Evolutionary conservation across 2,797 vertebrate genomes (phyloP).

Genomic region (Enteromius radiatus): DNA sequence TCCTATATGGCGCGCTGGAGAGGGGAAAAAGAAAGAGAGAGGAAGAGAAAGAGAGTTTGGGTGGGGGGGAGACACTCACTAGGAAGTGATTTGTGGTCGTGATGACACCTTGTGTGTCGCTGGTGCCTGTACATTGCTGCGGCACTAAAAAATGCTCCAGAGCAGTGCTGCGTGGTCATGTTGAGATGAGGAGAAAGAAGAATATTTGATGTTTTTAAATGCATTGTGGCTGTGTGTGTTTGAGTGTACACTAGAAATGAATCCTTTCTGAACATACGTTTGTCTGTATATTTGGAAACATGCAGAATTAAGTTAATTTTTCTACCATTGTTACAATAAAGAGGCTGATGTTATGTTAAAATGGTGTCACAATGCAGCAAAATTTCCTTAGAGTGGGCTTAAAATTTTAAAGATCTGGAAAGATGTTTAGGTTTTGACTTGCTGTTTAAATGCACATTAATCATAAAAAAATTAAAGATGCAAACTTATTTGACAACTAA

Average conservation of each 20-base stretch:
- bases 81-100: slow-evolving; percentile 81
- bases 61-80: slow-evolving; percentile 41
- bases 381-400: not conserved
- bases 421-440: not conserved
- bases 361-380: not conserved
- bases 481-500: not conserved
- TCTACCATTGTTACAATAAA: not conserved
- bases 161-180: slow-evolving; percentile 24
- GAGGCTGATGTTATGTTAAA: not conserved
- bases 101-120: slow-evolving; percentile 82
- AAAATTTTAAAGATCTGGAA: not conserved
- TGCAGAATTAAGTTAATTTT: not conserved
- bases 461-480: not conserved
- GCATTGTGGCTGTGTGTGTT: not conserved
- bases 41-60: slow-evolving; percentile 35
- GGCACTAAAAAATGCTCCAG: slow-evolving; percentile 48
- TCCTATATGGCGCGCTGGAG: slow-evolving; percentile 59
- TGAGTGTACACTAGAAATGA: not conserved
- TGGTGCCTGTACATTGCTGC: slow-evolving; percentile 69
- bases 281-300: not conserved
- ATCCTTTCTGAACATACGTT: not conserved
- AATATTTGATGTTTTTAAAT: not conserved
- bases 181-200: slow-evolving; percentile 12
- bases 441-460: not conserved
- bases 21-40: slow-evolving; percentile 47